Evolutionary conservation across 2,888 invertebrate species (phyloP).

Genomic region (Ellobium chinense): DNA sequence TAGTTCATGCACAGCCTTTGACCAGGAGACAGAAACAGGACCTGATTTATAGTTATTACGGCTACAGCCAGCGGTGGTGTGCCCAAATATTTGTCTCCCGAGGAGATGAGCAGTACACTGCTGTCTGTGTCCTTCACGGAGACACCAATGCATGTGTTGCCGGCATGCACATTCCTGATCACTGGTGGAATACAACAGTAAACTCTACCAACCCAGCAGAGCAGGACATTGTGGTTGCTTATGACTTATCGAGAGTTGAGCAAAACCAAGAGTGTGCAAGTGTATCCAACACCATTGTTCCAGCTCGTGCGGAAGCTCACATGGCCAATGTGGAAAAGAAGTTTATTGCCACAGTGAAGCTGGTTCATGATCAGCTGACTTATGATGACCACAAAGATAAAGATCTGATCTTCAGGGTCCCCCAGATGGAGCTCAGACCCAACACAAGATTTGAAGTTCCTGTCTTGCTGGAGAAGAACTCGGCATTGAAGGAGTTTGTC

Average conservation of each 20-base stretch:
- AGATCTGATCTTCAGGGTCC: slow-evolving; percentile 90
- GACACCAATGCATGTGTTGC: slow-evolving; percentile 93
- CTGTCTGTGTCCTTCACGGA: slow-evolving; percentile 95
- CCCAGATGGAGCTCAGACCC: slow-evolving; percentile 93
- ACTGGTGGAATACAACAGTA: slow-evolving; percentile 88
- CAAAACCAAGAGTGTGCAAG: slow-evolving; percentile 72
- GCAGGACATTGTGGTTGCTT: slow-evolving; percentile 87
- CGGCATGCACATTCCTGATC: slow-evolving; percentile 90
- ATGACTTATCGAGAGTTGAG: slow-evolving; percentile 85
- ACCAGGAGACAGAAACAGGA: slow-evolving; percentile 46
- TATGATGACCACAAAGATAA: slow-evolving; percentile 93
- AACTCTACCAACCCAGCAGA: slow-evolving; percentile 39
- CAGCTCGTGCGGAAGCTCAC: slow-evolving; percentile 54
- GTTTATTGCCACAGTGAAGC: slow-evolving; percentile 59
- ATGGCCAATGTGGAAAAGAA: slow-evolving; percentile 47
- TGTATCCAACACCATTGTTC: slow-evolving; percentile 68
- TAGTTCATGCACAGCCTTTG: slow-evolving; percentile 89
- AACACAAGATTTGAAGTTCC: slow-evolving; percentile 93
- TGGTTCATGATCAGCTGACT: slow-evolving; percentile 56
- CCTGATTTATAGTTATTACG: slow-evolving; percentile 47
- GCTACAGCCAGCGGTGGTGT: slow-evolving; percentile 65
- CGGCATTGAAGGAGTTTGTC: slow-evolving; percentile 86
- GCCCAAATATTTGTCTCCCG: slow-evolving; percentile 76
- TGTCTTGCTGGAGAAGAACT: slow-evolving; percentile 85
- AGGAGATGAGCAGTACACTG: slow-evolving; percentile 84